Conservation (phyloP, 1,140 invertebrate species). For the Rhizoglyphus robini region DNA sequence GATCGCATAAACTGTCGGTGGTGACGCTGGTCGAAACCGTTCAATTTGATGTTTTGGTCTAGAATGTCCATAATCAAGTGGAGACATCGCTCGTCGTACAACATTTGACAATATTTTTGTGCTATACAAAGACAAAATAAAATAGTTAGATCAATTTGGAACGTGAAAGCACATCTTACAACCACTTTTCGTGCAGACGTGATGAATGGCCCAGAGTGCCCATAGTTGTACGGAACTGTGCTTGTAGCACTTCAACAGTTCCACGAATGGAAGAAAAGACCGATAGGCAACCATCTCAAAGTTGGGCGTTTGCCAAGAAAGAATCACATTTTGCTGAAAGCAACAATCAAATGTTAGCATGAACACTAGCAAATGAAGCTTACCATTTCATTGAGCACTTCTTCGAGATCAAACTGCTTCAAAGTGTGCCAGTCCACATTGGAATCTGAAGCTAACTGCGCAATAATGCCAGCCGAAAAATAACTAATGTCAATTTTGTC, state of each 20-base stretch:
- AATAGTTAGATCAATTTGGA: neutral
- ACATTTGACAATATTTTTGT: conserved; percentile 8
- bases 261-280: conserved; percentile 63
- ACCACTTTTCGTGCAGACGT: conserved; percentile 66
- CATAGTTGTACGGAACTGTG: conserved; percentile 55
- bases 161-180: neutral
- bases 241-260: conserved; percentile 45
- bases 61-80: neutral
- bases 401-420: conserved; percentile 32
- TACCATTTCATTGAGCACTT: conserved; percentile 40
- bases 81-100: neutral
- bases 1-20: neutral
- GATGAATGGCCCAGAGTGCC: conserved; percentile 69
- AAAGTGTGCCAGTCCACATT: conserved; percentile 40
- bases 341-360: neutral
- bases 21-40: neutral
- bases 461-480: conserved; percentile 65
- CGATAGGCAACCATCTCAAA: conserved; percentile 70
- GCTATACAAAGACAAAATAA: conserved; percentile 3
- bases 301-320: conserved; percentile 53
- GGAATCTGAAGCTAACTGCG: conserved; percentile 54
- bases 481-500: conserved; percentile 63
- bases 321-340: conserved; percentile 43
- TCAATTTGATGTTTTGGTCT: neutral
- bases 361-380: neutral